phyloP scores from a whole-genome alignment of 2,797 vertebrate species.

The Siniperca undulata region DNA sequence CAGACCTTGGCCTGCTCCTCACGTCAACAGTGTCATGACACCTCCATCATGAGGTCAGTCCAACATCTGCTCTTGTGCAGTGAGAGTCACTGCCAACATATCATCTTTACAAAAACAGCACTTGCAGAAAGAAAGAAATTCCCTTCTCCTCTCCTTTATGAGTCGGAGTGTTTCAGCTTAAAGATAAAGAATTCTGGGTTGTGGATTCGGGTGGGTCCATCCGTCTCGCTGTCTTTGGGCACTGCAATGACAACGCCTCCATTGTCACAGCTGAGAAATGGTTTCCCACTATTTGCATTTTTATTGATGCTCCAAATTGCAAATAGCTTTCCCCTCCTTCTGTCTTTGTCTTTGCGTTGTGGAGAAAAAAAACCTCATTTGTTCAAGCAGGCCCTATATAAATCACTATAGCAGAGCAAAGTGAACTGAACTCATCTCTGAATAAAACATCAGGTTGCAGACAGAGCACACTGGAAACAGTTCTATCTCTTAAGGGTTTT shows the following conservation, averaged over 20 bases:
- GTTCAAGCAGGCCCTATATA: slow-evolving; percentile 71
- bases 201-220: slow-evolving; percentile 55
- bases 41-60: slow-evolving; percentile 32
- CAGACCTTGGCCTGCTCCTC: slow-evolving; percentile 51
- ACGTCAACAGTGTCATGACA: slow-evolving; percentile 30
- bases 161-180: slow-evolving; percentile 25
- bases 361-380: slow-evolving; percentile 68
- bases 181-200: slow-evolving; percentile 55
- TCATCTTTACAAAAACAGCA: slow-evolving; percentile 29
- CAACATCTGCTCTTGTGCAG: slow-evolving; percentile 39
- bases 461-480: slow-evolving; percentile 54
- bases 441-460: slow-evolving; percentile 81
- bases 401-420: slow-evolving; percentile 70
- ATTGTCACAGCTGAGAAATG: slow-evolving; percentile 78
- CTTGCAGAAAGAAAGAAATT: slow-evolving; percentile 19
- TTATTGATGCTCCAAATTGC: slow-evolving; percentile 84
- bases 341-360: slow-evolving; percentile 75
- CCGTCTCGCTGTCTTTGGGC: slow-evolving; percentile 60
- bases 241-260: slow-evolving; percentile 61
- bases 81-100: neutral
- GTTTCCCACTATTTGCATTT: slow-evolving; percentile 82
- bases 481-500: slow-evolving; percentile 40
- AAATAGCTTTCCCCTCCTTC: slow-evolving; percentile 73
- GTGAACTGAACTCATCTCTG: slow-evolving; percentile 70
- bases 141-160: neutral